Evolutionary conservation across 2,888 invertebrate genomes (phyloP).

Genomic region (Exocentrus adspersus): DNA sequence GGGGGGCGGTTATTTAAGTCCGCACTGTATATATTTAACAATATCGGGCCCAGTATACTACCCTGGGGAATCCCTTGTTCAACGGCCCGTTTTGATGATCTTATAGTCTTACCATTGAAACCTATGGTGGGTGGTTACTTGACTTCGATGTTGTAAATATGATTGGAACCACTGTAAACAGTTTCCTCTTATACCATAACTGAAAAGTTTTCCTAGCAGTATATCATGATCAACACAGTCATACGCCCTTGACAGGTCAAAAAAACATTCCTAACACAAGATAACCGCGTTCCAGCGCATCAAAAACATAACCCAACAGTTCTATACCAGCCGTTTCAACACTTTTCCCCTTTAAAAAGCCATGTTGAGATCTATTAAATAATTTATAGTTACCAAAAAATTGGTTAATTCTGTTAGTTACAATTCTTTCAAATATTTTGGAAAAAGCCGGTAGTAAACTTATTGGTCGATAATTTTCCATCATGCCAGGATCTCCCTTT

Average conservation of each 20-base stretch:
- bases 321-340: not conserved
- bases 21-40: no score
- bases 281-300: not conserved
- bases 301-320: no score
- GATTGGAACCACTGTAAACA: no score
- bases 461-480: constrained; percentile 11
- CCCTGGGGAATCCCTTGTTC: no score
- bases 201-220: not conserved
- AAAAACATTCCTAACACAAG: not conserved
- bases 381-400: no score
- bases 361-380: no score
- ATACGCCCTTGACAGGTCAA: not conserved
- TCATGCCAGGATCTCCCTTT: constrained; percentile 4
- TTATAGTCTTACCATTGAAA: no score
- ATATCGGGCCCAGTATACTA: no score
- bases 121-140: no score
- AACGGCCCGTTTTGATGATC: no score
- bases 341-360: not conserved
- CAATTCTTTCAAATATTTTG: not conserved
- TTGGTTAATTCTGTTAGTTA: not conserved
- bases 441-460: constrained; percentile 1
- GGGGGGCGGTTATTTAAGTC: no score
- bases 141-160: no score
- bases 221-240: not conserved
- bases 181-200: not conserved